Conservation (phyloP, 1,140 invertebrate species). For the Ptiloglossa arizonensis region DNA sequence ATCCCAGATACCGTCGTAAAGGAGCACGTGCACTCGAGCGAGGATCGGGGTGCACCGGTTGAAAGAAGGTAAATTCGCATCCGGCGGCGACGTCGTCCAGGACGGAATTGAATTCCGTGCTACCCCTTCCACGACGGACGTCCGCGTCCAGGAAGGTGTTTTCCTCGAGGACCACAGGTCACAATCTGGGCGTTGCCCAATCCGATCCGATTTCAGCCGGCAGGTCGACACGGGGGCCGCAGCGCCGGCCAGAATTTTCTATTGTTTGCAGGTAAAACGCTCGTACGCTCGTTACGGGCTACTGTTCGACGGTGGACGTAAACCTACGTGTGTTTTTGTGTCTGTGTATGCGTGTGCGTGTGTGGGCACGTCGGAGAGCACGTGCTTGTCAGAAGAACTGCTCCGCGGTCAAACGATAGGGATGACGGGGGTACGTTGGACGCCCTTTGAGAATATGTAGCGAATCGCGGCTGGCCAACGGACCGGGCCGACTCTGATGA, state of each 20-base stretch:
- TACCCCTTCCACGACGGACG: conserved; percentile 66
- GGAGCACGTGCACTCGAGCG: conserved; percentile 27
- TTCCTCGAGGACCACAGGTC: conserved; percentile 59
- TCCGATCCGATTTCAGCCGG: conserved; percentile 74
- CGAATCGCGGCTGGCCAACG: conserved; percentile 65
- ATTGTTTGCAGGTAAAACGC: conserved; percentile 70
- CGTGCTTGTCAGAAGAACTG: conserved; percentile 32
- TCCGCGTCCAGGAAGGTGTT: conserved; percentile 58
- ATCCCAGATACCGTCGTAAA: conserved; percentile 7
- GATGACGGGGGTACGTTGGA: conserved; percentile 52
- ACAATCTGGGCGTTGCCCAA: conserved; percentile 72
- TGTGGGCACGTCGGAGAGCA: not conserved
- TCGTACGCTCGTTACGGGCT: conserved; percentile 63
- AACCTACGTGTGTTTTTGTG: not conserved
- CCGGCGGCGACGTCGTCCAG: conserved; percentile 52
- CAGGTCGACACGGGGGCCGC: conserved; percentile 66
- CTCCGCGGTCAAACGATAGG: conserved; percentile 59
- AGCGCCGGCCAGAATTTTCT: conserved; percentile 57
- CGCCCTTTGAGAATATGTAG: conserved; percentile 70
- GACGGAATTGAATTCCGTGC: conserved; percentile 67
- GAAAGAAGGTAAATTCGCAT: conserved; percentile 39
- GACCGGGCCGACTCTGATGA: conserved; percentile 60
- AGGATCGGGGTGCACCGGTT: not conserved
- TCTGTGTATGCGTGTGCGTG: not conserved
- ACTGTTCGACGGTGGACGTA: conserved; percentile 57